Percentiles rank a stretch among this genome's conserved stretches.
Evolutionary conservation across 2,113 vertebrate species (phyloP).

Genomic region (Butastur rufipennis): DNA sequence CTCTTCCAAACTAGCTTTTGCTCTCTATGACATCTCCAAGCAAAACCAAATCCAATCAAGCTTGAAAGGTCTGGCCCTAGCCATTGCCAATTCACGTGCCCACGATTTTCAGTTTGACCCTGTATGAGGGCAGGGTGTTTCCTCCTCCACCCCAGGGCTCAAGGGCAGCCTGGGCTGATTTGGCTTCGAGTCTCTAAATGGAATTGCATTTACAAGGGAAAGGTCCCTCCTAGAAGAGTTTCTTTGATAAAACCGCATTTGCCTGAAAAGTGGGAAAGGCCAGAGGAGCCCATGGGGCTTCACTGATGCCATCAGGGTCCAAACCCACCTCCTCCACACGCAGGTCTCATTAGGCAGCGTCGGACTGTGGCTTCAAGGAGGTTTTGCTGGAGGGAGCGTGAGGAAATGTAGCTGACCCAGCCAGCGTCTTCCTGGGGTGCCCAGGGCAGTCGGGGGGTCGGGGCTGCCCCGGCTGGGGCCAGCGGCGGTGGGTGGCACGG

Average conservation of each 20-base stretch:
- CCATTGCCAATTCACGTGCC: neutral
- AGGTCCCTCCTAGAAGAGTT: neutral
- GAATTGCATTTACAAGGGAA: neutral
- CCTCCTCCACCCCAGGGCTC: neutral
- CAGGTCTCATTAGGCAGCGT: neutral
- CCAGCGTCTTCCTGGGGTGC: neutral
- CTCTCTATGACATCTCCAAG: neutral
- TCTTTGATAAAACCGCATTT: neutral
- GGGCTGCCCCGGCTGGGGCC: neutral
- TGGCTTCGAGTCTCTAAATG: neutral
- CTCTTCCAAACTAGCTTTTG: neutral
- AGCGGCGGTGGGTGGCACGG: neutral
- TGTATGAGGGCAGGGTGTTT: neutral
- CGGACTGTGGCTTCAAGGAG: neutral
- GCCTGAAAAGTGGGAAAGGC: neutral
- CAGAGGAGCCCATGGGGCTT: neutral
- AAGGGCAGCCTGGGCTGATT: neutral
- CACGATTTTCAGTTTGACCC: neutral
- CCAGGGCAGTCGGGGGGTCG: neutral
- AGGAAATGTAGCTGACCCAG: neutral
- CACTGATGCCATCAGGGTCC: fast-evolving
- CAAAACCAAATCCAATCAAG: neutral
- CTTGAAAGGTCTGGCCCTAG: neutral
- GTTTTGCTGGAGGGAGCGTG: neutral
- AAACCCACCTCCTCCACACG: neutral